Evolutionary conservation across 1,140 invertebrate species (phyloP).

Genomic region (Gyrodactylus bullatarudis): DNA sequence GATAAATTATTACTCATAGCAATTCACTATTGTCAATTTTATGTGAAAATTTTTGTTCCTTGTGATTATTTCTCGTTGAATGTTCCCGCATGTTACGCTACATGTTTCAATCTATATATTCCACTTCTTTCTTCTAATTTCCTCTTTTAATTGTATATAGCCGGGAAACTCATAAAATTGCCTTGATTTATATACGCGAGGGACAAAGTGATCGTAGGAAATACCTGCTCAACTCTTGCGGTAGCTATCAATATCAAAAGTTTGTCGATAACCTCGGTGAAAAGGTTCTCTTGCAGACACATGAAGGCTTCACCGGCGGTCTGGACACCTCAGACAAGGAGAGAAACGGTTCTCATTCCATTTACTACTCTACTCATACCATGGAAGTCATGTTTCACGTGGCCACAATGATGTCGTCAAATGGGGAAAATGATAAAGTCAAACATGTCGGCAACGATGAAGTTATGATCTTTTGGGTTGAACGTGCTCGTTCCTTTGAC

Average conservation of each 20-base stretch:
- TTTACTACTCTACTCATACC: constrained; percentile 58
- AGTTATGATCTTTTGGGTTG: not conserved
- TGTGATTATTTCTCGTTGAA: too few relatives aligned
- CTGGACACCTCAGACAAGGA: constrained; percentile 26
- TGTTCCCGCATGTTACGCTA: too few relatives aligned
- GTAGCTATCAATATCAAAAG: not conserved
- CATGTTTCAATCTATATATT: too few relatives aligned
- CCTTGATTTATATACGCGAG: not conserved
- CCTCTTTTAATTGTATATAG: too few relatives aligned
- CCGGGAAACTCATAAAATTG: not conserved
- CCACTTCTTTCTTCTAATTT: too few relatives aligned
- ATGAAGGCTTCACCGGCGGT: not conserved
- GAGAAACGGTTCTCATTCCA: constrained; percentile 46
- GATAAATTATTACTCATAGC: too few relatives aligned
- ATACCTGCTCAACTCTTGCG: not conserved
- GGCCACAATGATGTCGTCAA: constrained; percentile 60
- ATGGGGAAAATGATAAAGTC: constrained; percentile 16
- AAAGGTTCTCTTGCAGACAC: constrained; percentile 26
- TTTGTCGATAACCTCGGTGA: not conserved
- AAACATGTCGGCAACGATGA: constrained; percentile 12
- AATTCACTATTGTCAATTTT: too few relatives aligned
- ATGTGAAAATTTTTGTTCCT: too few relatives aligned
- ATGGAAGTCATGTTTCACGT: constrained; percentile 56
- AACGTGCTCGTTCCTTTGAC: not conserved
- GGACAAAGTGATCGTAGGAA: not conserved